Conservation (phyloP, 2,888 invertebrate species). For the Luffia ferchaultella region DNA sequence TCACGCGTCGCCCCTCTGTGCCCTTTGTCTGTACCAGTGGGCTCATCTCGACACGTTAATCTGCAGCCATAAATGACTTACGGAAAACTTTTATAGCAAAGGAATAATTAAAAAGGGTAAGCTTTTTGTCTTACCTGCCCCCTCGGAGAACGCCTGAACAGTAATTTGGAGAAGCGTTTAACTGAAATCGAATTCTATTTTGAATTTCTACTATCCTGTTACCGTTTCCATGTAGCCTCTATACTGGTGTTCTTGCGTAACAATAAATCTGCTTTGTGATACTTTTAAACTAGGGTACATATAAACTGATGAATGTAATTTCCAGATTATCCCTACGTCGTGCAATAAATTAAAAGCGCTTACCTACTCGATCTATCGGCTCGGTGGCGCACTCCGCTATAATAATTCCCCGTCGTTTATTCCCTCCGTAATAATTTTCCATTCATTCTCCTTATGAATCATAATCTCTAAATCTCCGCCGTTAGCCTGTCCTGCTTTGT, state of each 20-base stretch:
- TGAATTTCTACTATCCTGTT: too few species aligned
- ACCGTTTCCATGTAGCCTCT: too few species aligned
- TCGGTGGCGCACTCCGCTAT: slow-evolving; percentile 23
- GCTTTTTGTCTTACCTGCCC: too few species aligned
- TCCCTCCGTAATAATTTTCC: slow-evolving; percentile 59
- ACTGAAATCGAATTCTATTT: too few species aligned
- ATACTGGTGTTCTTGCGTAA: too few species aligned
- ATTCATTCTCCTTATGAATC: slow-evolving; percentile 64
- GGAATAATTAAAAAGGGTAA: neutral
- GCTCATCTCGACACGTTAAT: slow-evolving; percentile 48
- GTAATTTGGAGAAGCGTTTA: too few species aligned
- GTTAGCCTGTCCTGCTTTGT: slow-evolving; percentile 37
- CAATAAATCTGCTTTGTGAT: too few species aligned
- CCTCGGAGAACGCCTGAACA: too few species aligned
- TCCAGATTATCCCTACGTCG: neutral
- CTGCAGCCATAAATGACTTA: slow-evolving; percentile 41
- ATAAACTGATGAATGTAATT: neutral
- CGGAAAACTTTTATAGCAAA: slow-evolving; percentile 1
- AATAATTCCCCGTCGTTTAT: slow-evolving; percentile 38
- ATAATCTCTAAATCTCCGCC: slow-evolving; percentile 61
- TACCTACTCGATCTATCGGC: slow-evolving; percentile 22
- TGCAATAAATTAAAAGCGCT: neutral
- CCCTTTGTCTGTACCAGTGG: slow-evolving; percentile 31
- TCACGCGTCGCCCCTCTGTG: slow-evolving; percentile 35
- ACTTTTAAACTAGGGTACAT: too few species aligned